A percentile compares a stretch with the other conserved stretches of the same genome.
Conservation (phyloP, 2,888 invertebrate genomes). For the Agrochola lychnidis region DNA sequence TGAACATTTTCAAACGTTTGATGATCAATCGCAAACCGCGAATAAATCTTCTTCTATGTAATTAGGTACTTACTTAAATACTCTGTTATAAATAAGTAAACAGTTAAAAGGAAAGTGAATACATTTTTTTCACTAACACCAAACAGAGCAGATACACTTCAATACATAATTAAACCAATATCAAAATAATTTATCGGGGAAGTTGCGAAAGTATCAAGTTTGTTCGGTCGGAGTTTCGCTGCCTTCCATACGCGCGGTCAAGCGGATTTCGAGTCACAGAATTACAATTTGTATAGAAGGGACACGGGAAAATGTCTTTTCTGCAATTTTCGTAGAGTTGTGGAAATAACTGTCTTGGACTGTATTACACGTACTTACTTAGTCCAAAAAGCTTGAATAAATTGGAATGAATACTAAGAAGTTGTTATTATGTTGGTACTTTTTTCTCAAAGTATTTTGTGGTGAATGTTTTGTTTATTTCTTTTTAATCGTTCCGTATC, state of each 20-base stretch:
- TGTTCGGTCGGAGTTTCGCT: slow-evolving; percentile 78
- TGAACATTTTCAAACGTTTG: no score
- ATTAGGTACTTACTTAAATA: no score
- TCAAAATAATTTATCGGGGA: slow-evolving; percentile 62
- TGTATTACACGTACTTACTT: no score
- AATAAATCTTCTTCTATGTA: no score
- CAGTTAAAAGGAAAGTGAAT: no score
- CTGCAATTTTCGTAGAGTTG: not conserved
- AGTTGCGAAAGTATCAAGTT: slow-evolving; percentile 87
- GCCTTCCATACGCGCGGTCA: slow-evolving; percentile 90
- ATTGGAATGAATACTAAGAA: no score
- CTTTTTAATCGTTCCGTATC: not conserved
- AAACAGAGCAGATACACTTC: not conserved
- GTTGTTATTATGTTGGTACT: no score
- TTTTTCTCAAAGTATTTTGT: not conserved
- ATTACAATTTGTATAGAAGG: slow-evolving; percentile 74
- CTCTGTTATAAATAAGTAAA: no score
- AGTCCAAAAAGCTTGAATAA: no score
- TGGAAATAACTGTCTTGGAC: no score
- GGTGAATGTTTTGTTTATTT: not conserved
- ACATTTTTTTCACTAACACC: not conserved
- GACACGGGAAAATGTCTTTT: slow-evolving; percentile 45
- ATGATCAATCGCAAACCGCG: no score
- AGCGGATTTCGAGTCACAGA: slow-evolving; percentile 88
- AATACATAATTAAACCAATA: slow-evolving; percentile 23